Evolutionary conservation across 2,113 vertebrate species (phyloP).

Genomic region (Symphodus melops): DNA sequence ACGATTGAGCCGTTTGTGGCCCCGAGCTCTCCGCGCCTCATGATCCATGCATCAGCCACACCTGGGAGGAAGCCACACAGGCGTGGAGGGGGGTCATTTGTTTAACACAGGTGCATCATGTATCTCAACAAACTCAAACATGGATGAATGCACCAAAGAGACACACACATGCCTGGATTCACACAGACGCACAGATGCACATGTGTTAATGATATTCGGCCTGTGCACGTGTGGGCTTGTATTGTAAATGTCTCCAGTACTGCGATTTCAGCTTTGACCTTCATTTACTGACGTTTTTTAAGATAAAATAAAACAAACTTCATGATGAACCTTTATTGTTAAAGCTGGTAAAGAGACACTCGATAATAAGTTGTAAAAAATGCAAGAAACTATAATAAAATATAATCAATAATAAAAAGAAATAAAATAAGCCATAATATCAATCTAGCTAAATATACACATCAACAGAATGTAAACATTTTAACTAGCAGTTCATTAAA

Average conservation of each 20-base stretch:
- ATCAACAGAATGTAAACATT: too few species aligned
- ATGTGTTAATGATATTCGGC: slow-evolving; percentile 52
- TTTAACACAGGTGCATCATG: slow-evolving; percentile 74
- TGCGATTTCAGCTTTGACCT: slow-evolving; percentile 5
- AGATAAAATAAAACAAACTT: too few species aligned
- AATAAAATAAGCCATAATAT: too few species aligned
- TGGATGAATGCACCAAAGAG: slow-evolving; percentile 17
- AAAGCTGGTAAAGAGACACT: too few species aligned
- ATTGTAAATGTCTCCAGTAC: neutral
- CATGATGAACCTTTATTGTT: too few species aligned
- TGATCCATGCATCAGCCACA: slow-evolving; percentile 79
- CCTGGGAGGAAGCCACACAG: slow-evolving; percentile 76
- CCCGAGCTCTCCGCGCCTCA: slow-evolving; percentile 73
- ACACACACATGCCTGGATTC: slow-evolving; percentile 26
- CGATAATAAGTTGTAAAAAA: too few species aligned
- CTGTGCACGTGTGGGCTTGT: neutral
- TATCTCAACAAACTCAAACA: slow-evolving; percentile 46
- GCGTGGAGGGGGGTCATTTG: slow-evolving; percentile 69
- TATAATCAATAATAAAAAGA: too few species aligned
- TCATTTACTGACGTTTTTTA: neutral
- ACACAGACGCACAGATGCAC: slow-evolving; percentile 23
- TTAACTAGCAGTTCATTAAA: too few species aligned
- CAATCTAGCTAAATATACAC: too few species aligned
- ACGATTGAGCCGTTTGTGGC: slow-evolving; percentile 71
- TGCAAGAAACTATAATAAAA: too few species aligned